Evolutionary conservation across 2,888 invertebrate species (phyloP), one percentile per base, ranked within the genome.

Genomic region (Melanargia galathea): DNA sequence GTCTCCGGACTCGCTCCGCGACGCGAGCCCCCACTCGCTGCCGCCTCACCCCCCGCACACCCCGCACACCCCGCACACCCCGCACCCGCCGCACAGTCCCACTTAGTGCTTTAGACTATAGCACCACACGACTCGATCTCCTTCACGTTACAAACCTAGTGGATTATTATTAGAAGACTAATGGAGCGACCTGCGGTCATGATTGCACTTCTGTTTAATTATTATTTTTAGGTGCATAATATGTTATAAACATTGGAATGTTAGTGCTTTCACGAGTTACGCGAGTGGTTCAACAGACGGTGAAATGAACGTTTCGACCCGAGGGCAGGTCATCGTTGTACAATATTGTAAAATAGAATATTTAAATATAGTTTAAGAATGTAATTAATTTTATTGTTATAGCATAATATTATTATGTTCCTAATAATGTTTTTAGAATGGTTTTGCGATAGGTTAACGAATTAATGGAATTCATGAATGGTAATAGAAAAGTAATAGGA

Each of bases 1-100:
- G 3, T 94, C 94, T 10, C 94, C 94, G 30, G 94, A 94, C 82
- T 93, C 93, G 64, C 80, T 93, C 68, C 92, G 93, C 70, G 93
- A 93, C 70, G 84, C 84, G 62, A 88, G 87, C 73, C 89, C 89
- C 55, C 89, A 83, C 71, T 82, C 89, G 20, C 70, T 79, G 60
- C 86, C 84, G 18, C 77, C 83, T 63, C 82, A 83, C 24, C 76
- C 84, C 58, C 75, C 84, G 62, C 87, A 86, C 71, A 80, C 79
- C 10, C 86, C 88, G 48, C 87, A 86, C 67, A 83, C 88, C 3
- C 87, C 89, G 38, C 90, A 88, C 74, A 90, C 90, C 73, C 90
- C 90, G n/a, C 87, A 86, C 67, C 83, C 88, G 2, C 87, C 89
- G 38, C 90, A 88, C 74, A 90, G 90, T 73, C 90, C 90, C 63